A percentile compares a stretch with the other conserved stretches of the same genome.
Evolutionary conservation across 2,888 invertebrate genomes (phyloP).

Genomic region (Mimumesa dahlbomi): DNA sequence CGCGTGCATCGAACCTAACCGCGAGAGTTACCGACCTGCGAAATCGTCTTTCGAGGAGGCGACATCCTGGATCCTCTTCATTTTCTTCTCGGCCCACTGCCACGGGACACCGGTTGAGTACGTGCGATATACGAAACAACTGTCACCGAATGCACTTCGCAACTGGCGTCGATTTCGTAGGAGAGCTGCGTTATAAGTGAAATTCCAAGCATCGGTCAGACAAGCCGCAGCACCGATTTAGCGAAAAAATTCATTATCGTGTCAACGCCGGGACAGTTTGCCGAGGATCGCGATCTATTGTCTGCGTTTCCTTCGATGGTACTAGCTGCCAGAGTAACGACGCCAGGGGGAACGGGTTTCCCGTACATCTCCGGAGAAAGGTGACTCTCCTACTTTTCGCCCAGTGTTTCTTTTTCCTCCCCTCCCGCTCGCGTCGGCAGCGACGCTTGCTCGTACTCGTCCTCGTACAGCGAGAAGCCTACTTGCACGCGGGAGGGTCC

Average conservation of each 20-base stretch:
- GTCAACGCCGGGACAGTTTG: no score
- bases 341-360: conserved; percentile 33
- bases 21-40: conserved; percentile 43
- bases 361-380: conserved; percentile 54
- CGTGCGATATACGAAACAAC: not conserved
- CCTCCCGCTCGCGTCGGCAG: not conserved
- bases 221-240: not conserved
- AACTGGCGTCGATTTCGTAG: conserved; percentile 5
- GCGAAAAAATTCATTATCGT: no score
- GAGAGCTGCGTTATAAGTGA: not conserved
- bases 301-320: not conserved
- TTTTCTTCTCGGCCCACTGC: no score
- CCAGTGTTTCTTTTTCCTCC: conserved; percentile 33
- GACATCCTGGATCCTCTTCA: not conserved
- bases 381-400: conserved; percentile 49
- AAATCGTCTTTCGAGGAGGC: not conserved
- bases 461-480: no score
- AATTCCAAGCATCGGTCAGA: not conserved
- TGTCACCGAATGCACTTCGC: conserved; percentile 1
- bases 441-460: no score
- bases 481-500: no score
- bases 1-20: no score
- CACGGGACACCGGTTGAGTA: not conserved
- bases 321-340: conserved; percentile 14
- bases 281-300: not conserved